Conservation (phyloP, 2,797 vertebrate species). For the Takifugu ocellatus region DNA sequence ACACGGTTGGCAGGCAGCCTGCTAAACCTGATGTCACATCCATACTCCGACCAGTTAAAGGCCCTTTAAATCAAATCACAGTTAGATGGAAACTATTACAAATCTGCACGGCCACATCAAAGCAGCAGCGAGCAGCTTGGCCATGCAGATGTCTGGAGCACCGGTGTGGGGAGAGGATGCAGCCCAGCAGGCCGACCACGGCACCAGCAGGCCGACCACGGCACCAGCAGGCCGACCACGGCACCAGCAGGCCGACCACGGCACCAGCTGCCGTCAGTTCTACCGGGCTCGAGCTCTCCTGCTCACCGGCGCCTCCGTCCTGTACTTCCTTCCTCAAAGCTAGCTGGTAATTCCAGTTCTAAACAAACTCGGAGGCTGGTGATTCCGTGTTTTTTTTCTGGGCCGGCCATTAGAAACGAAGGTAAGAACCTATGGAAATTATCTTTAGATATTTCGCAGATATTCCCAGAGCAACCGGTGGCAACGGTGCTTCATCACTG, state of each 20-base stretch:
- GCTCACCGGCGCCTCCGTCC: conserved; percentile 55
- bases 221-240: conserved; percentile 55
- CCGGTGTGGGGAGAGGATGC: conserved; percentile 42
- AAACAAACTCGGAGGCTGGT: conserved; percentile 3
- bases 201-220: conserved; percentile 55
- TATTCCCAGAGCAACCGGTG: conserved; percentile 68
- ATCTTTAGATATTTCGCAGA: conserved; percentile 69
- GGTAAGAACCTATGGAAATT: conserved; percentile 62
- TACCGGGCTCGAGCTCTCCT: conserved; percentile 42
- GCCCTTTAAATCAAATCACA: conserved; percentile 40
- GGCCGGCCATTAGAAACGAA: conserved; percentile 41
- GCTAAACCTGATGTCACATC: conserved; percentile 40
- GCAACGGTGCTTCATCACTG: conserved; percentile 75
- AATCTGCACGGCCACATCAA: conserved; percentile 60
- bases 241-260: conserved; percentile 55
- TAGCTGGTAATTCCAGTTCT: conserved; percentile 24
- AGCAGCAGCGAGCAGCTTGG: conserved; percentile 42
- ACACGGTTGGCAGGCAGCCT: conserved; percentile 33
- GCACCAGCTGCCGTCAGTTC: conserved; percentile 67
- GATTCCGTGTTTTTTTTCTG: conserved; percentile 31
- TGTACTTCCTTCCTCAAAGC: conserved; percentile 54
- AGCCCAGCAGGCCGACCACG: conserved; percentile 52
- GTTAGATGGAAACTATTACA: conserved; percentile 44
- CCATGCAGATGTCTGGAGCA: conserved; percentile 56
- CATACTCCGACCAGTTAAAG: conserved; percentile 35